Evolutionary conservation across 2,797 vertebrate genomes (phyloP).

Genomic region (Pseudomugil tenellus): DNA sequence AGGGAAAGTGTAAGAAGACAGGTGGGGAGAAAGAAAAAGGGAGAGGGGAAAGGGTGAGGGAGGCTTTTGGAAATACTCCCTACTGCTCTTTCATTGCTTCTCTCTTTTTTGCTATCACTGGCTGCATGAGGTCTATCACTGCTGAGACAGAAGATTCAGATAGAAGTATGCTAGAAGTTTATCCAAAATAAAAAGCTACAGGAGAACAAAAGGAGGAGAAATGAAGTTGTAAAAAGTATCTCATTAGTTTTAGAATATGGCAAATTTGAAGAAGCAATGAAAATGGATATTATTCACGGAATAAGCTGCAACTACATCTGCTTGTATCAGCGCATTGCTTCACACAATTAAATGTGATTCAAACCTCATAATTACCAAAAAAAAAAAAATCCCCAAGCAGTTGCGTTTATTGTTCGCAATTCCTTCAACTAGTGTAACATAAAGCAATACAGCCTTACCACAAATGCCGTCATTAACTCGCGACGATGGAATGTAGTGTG

Average conservation of each 20-base stretch:
- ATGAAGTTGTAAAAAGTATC: slow-evolving; percentile 29
- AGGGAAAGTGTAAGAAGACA: slow-evolving; percentile 45
- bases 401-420: background rate
- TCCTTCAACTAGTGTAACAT: background rate
- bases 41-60: slow-evolving; percentile 9
- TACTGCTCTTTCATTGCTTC: slow-evolving; percentile 37
- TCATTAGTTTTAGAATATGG: slow-evolving; percentile 36
- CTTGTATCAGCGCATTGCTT: too few species aligned
- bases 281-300: slow-evolving; percentile 20
- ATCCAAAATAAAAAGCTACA: slow-evolving; percentile 29
- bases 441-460: slow-evolving; percentile 57
- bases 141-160: slow-evolving; percentile 40
- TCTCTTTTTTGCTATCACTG: slow-evolving; percentile 2
- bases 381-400: background rate
- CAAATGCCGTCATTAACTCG: slow-evolving; percentile 81
- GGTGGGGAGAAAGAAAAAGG: slow-evolving; percentile 44
- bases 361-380: background rate
- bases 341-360: background rate
- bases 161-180: slow-evolving; percentile 43
- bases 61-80: slow-evolving; percentile 38
- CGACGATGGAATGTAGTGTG: slow-evolving; percentile 77
- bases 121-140: slow-evolving; percentile 26
- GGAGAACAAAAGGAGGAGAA: slow-evolving; percentile 31
- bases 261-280: slow-evolving; percentile 26
- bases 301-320: too few species aligned